phyloP scores from a whole-genome alignment of 2,888 invertebrate genomes.

The Yponomeuta malinellus region DNA sequence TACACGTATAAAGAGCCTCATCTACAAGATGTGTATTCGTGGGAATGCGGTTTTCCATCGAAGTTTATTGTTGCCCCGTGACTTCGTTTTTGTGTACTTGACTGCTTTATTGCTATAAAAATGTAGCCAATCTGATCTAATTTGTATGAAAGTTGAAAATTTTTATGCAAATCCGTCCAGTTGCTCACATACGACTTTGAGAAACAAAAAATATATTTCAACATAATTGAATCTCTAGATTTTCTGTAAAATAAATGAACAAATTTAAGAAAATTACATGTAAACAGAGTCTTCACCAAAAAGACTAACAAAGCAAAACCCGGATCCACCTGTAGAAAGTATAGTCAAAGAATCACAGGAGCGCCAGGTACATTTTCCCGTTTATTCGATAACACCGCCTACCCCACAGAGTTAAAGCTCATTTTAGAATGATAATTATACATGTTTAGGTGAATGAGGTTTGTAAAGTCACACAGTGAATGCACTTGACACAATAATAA shows the following conservation, averaged over 20 bases:
- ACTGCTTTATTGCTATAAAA: too few relatives aligned
- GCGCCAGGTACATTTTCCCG: neutral
- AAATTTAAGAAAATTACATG: neutral
- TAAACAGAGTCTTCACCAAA: neutral
- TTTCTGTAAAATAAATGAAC: too few relatives aligned
- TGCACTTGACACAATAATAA: constrained; percentile 63
- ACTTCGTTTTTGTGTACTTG: too few relatives aligned
- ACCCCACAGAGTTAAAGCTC: neutral
- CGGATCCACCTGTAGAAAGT: constrained; percentile 8
- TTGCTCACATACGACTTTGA: too few relatives aligned
- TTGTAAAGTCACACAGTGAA: constrained; percentile 46
- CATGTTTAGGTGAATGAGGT: constrained; percentile 27
- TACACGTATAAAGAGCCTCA: neutral
- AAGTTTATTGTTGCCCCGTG: too few relatives aligned
- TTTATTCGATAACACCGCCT: neutral
- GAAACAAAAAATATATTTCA: too few relatives aligned
- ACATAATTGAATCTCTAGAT: neutral
- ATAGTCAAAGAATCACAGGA: neutral
- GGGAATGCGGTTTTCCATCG: too few relatives aligned
- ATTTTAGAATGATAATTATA: neutral
- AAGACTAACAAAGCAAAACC: neutral
- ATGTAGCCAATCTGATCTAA: too few relatives aligned
- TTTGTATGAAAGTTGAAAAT: too few relatives aligned
- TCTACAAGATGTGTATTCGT: constrained; percentile 10
- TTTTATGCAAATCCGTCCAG: too few relatives aligned